phyloP scores from a whole-genome alignment of 2,113 vertebrate species.

The Lepus timidus region DNA sequence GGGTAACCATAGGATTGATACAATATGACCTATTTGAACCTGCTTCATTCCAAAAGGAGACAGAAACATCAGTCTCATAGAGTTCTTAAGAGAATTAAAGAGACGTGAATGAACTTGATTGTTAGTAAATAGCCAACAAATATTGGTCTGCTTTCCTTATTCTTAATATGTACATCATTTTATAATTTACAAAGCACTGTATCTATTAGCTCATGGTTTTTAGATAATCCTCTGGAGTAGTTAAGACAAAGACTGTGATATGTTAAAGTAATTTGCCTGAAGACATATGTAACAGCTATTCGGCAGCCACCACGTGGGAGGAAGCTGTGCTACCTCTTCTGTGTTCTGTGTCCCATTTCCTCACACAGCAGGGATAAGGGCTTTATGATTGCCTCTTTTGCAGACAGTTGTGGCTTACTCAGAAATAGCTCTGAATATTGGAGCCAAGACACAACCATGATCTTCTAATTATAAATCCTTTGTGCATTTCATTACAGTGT shows the following conservation, averaged over 20 bases:
- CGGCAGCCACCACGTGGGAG: conserved; percentile 6
- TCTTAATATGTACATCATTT: background rate
- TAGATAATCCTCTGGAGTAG: background rate
- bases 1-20: background rate
- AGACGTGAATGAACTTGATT: background rate
- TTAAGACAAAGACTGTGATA: background rate
- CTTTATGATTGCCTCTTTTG: conserved; percentile 34
- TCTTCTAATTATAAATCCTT: conserved; percentile 49
- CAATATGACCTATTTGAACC: background rate
- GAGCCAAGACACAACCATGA: background rate
- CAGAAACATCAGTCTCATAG: background rate
- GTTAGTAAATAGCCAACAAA: background rate
- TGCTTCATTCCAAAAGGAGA: background rate
- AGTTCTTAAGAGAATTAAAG: conserved; percentile 5
- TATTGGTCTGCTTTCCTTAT: conserved; percentile 1
- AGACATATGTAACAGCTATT: background rate
- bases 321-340: conserved; percentile 24
- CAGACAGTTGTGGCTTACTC: background rate
- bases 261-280: conserved; percentile 44
- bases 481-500: conserved; percentile 29
- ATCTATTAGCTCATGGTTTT: conserved; percentile 27
- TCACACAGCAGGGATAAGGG: background rate
- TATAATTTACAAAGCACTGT: conserved; percentile 35
- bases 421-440: conserved; percentile 22
- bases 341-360: background rate